Conservation (phyloP, 2,797 vertebrate species). For the Falco peregrinus region DNA sequence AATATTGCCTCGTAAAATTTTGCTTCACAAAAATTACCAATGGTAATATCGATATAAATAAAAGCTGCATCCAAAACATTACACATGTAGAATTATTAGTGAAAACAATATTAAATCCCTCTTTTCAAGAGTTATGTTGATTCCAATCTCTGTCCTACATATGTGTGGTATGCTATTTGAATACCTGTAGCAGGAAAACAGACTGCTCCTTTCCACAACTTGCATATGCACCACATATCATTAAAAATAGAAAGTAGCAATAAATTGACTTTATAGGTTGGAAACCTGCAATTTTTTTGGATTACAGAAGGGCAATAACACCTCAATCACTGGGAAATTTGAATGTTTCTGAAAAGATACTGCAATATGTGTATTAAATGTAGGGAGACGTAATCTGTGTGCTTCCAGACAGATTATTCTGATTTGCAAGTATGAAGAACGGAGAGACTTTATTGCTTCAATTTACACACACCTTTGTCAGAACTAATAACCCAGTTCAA, state of each 20-base stretch:
- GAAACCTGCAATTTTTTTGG: background rate
- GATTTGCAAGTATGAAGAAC: background rate
- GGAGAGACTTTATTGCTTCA: background rate
- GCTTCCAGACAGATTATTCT: background rate
- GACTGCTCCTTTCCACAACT: background rate
- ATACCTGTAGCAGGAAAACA: background rate
- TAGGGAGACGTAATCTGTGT: background rate
- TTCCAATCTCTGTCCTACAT: background rate
- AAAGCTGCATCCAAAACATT: background rate
- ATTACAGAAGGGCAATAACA: background rate
- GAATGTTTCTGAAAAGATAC: background rate
- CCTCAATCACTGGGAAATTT: background rate
- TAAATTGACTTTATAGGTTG: background rate
- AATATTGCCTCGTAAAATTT: background rate
- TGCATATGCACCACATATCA: background rate
- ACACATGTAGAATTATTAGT: background rate
- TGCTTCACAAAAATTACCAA: background rate
- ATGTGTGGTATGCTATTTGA: background rate
- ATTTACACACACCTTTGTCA: conserved; percentile 22
- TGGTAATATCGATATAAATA: background rate
- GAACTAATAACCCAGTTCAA: conserved; percentile 1
- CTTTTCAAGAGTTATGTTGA: background rate
- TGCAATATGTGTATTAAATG: background rate
- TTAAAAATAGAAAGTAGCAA: background rate
- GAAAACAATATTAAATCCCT: background rate